Base-by-base conservation (phyloP, 92 coral and sea anemone genomes). In the Heliopora coerulea region DNA sequence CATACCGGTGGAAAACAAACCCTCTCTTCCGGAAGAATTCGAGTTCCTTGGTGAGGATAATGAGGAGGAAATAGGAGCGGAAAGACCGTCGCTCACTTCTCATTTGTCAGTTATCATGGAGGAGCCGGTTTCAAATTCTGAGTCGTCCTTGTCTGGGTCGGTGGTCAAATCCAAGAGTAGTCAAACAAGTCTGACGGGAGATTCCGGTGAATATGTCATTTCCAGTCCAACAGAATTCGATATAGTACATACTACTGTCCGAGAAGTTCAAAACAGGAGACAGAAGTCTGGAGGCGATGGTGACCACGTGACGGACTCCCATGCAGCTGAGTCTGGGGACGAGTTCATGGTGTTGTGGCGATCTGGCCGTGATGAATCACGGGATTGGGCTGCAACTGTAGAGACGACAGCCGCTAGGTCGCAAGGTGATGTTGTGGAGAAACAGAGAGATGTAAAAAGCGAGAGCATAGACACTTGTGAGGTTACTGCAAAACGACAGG, bases 41-140 rank as follows among this genome's bases (percentile, higher is more conserved):
- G 58, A 24, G 24, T 67, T 44, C 29, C 15, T 52, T 26, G 57
- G 39, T 28, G 28, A 70, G 26, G 74, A 46, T 10, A 39, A 67
- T 3, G 58, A 67, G 15, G 77, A 68, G 1, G 59, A 52, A 23
- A n/a, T 10, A 18, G 77, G 50, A 9, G 17, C 50, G 3, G 77
- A 70, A 9, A 52, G 62, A 28, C 77, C 77, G 1, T 26, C 35
- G 21, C 48, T 70, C 8, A 49, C 42, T 17, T 50, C 77, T 31
- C 77, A 70, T n/a, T 52, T 70, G 49, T 70, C 77, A 13, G 35
- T 70, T 11, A 70, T 70, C 21, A 70, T 70, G 77, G 77, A 70
- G 35, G 77, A 70, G 24, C 77, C 77, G 12, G 49, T 63, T 1
- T 70, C 77, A 10, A 39, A 63, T 26, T 21, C 19, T 32, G 77